Conservation (phyloP, 2,113 vertebrate genomes). For the Lamprotornis superbus region DNA sequence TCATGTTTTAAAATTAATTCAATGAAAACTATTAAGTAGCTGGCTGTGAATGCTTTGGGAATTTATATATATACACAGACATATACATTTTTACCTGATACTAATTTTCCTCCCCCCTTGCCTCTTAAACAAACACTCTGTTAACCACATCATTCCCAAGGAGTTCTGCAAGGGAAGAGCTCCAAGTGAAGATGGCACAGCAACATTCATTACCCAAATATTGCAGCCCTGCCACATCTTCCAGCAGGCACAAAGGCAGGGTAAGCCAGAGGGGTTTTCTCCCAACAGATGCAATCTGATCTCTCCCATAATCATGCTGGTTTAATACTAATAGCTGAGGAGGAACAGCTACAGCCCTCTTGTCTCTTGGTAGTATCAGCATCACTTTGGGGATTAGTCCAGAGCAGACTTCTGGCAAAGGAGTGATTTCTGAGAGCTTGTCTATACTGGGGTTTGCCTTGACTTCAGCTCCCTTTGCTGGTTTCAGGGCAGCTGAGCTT, state of each 20-base stretch:
- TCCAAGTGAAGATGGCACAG: background rate
- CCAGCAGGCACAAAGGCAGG: background rate
- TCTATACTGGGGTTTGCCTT: background rate
- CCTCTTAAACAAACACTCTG: conserved; percentile 56
- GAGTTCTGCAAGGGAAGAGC: background rate
- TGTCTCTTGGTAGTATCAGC: background rate
- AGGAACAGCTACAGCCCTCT: background rate
- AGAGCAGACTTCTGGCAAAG: background rate
- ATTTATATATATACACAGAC: conserved; percentile 53
- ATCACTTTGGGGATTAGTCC: background rate
- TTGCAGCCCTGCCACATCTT: accelerated
- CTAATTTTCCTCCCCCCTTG: conserved; percentile 26
- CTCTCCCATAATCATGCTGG: background rate
- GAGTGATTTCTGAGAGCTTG: background rate
- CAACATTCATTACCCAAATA: background rate
- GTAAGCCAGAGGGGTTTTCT: background rate
- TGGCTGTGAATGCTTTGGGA: conserved; percentile 65
- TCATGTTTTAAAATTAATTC: conserved; percentile 78
- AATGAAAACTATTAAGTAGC: conserved; percentile 75
- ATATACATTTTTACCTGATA: conserved; percentile 47
- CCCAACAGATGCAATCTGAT: background rate
- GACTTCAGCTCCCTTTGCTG: background rate
- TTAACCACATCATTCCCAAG: conserved; percentile 61
- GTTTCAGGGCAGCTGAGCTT: background rate
- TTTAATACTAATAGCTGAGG: background rate